Base-by-base conservation (phyloP, 2,888 invertebrate genomes). In the Conops quadrifasciatus region DNA sequence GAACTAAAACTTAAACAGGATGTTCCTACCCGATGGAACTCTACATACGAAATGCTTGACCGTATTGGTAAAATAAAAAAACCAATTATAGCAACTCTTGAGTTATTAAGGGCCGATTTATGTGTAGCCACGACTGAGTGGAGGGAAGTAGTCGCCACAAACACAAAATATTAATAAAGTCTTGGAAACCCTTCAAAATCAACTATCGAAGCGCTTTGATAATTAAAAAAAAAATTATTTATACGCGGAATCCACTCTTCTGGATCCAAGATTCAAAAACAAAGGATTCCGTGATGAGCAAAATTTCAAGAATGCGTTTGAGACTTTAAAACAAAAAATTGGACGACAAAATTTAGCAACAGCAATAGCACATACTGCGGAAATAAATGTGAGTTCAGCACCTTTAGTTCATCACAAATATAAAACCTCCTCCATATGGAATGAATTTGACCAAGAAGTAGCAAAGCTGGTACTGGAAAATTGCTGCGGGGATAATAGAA, bases 1-100 rank as follows among this genome's bases (percentile, higher is more conserved):
- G 30, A 45, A 5, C 15, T 75, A 9, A 73, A 74, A 56, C 47
- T 75, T 11, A 74, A 73, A 21, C 71, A 74, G 24, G 70, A 67
- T 47, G 71, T 72, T 21, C 60, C 36, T 19, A 73, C 71, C n/a
- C 45, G 70, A 11, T 72, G 73, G 74, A 72, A 72, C 24, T 72
- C 69, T 16, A 71, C 71, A 1, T 70, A 53, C n/a, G 72, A 71
- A 15, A 71, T 72, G 71, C 59, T 73, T 0, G 60, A 69, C 45
- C 24, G 67, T 15, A 62, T 72, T 51, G 24, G 70, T 2, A 47
- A 67, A 49, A n/a, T 60, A 16, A 36, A 36, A 36, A 9, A 36
- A 36, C 36, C 36, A 36, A 4, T 36, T 9, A 36, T 36, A 7
- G 36, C 67, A 2, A 67, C 72, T 2, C 16, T 53, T 5, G 71